Conservation (phyloP, 92 coral and sea anemone genomes). For the Muricea muricata region DNA sequence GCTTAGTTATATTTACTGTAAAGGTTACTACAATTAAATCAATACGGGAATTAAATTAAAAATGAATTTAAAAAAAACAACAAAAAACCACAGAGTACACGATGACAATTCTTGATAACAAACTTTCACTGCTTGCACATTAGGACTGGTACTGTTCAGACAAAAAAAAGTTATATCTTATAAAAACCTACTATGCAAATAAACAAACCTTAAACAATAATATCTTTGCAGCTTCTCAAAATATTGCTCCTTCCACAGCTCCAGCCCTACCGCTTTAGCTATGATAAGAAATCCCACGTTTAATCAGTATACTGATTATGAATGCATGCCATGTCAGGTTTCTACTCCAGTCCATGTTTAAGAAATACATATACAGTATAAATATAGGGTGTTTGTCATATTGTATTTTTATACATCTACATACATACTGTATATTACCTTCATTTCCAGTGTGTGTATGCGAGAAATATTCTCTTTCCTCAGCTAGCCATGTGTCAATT, state of each 20-base stretch:
- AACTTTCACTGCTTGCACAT: no score
- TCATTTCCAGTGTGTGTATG: background rate
- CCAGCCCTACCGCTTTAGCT: background rate
- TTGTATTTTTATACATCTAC: background rate
- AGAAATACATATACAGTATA: background rate
- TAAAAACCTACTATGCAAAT: background rate
- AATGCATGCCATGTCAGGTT: background rate
- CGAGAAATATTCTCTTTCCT: slow-evolving; percentile 6
- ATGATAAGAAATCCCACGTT: background rate
- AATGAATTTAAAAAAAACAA: no score
- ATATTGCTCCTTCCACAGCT: slow-evolving; percentile 3
- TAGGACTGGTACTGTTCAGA: no score
- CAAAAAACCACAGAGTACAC: no score
- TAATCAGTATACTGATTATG: background rate
- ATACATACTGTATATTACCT: background rate
- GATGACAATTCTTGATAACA: no score
- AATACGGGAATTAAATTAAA: no score
- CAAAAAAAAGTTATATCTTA: no score
- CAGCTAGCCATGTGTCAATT: slow-evolving; percentile 14
- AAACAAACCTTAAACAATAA: slow-evolving; percentile 21
- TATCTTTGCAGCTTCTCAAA: slow-evolving; percentile 19
- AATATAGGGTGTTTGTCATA: background rate
- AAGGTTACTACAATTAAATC: no score
- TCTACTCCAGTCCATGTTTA: background rate
- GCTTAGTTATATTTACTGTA: background rate